These are phyloP conservation scores for Campylomormyrus numenius DNA, from an alignment of 2,113 vertebrate genomes.

Conservation along the genomic window DNA sequence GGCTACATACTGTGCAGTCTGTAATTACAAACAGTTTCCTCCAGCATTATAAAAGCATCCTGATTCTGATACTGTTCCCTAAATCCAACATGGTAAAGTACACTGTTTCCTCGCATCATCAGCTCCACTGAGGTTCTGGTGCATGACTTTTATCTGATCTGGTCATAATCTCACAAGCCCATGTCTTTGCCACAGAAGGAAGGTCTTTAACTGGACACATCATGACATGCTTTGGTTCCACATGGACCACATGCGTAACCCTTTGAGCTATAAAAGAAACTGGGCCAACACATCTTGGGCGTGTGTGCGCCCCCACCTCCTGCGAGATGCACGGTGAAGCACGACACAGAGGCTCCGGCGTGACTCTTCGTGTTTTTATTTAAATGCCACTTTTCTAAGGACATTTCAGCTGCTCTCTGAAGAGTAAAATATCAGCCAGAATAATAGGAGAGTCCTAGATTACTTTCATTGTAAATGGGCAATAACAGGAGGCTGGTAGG, in stretches of 20 bases:
- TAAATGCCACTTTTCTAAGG: conserved; percentile 13
- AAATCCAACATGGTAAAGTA: neutral
- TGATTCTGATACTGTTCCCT: neutral
- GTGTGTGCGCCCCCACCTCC: neutral
- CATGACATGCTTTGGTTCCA: neutral
- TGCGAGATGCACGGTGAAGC: neutral
- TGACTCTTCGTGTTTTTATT: neutral
- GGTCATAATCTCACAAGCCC: neutral
- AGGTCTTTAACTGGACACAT: neutral
- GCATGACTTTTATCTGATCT: neutral
- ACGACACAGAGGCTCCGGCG: neutral
- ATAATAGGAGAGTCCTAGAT: conserved; percentile 8
- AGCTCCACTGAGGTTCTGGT: neutral
- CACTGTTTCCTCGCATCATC: neutral
- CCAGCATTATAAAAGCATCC: neutral
- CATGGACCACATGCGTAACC: too few species aligned
- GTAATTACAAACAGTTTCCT: neutral
- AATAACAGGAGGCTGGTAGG: neutral
- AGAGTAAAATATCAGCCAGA: neutral
- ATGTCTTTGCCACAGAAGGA: neutral
- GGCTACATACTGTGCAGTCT: neutral
- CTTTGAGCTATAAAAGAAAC: conserved; percentile 4
- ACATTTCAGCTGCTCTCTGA: conserved; percentile 12
- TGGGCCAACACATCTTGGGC: neutral
- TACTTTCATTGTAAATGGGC: conserved; percentile 5